Base-by-base conservation (phyloP, 2,797 vertebrate genomes). In the Sebastes diploproa region DNA sequence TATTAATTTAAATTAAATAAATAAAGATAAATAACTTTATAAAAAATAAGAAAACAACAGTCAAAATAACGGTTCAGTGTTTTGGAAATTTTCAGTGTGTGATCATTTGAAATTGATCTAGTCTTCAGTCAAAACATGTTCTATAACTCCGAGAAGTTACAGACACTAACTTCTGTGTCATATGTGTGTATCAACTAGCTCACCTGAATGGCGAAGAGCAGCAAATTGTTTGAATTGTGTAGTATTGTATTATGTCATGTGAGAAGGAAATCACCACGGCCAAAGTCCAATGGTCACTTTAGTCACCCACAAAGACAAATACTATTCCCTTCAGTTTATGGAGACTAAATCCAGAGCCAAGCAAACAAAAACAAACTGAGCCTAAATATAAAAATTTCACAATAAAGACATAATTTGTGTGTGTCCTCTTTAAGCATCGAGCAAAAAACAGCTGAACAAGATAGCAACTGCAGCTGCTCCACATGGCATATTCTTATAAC, bases 241-340 rank as follows among this genome's bases (percentile, higher is more conserved):
- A 78, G 69, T 74, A 55, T 83, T 75, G 38, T 61, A 82, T 82
- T 84, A 71, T 83, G 81, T 92, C 82, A 89, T 30, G 52, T 63
- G 61, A 87, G 62, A 78, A 71, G 69, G 65, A 89, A 84, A 82
- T 88, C 77, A 88, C 77, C 18, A 63, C 1, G 9, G 59, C 60
- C 80, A 84, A 83, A 92, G 89, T 91, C 88, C 88, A 87, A 77
- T 23, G 2, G 77, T 68, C 72, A 83, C 71, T 52, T 84, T 25
- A 46, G 65, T 74, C 74, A 72, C 46, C 58, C 34, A 63, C 68
- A 79, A 60, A 68, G 42, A 64, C 65, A 65, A 72, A 83, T 12
- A 75, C 55, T 14, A 30, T 30, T 34, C 30, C 30, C 27, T 23
- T 56, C 30, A 13, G 13, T 34, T 70, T 12, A 62, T 29, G 50